These are phyloP conservation scores for Eupithecia subfuscata DNA, from an alignment of 2,888 invertebrate genomes.

Conservation along the genomic window DNA sequence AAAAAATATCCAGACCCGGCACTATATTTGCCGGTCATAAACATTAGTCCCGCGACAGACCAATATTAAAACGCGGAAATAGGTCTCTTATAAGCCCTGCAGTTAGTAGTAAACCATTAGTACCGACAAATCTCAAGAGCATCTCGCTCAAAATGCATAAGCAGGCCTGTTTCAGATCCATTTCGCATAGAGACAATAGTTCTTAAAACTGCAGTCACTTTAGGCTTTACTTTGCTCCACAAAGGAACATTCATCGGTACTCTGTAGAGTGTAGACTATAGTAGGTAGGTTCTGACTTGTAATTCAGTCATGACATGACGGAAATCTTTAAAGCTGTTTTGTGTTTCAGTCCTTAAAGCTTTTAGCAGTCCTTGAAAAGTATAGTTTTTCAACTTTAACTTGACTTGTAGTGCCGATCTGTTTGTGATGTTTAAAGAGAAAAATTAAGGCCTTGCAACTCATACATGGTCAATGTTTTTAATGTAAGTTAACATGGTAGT, in stretches of 20 bases:
- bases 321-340: slow-evolving; percentile 35
- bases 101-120: neutral
- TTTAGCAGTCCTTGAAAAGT: slow-evolving; percentile 3
- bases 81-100: neutral
- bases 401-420: neutral
- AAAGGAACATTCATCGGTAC: slow-evolving; percentile 70
- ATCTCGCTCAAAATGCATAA: slow-evolving; percentile 62
- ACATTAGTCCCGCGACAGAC: neutral
- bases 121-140: slow-evolving; percentile 37
- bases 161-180: slow-evolving; percentile 70
- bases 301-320: slow-evolving; percentile 50
- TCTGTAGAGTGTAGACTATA: slow-evolving; percentile 42
- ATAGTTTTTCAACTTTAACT: neutral
- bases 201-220: slow-evolving; percentile 72
- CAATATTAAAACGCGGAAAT: neutral
- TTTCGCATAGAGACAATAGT: slow-evolving; percentile 69
- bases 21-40: neutral
- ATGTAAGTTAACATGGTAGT: too few species aligned
- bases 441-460: neutral
- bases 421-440: neutral
- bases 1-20: neutral
- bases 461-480: too few species aligned
- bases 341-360: neutral
- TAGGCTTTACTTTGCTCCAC: slow-evolving; percentile 70
- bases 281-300: slow-evolving; percentile 50